Conservation (phyloP, 2,113 vertebrate genomes). For the Hassar affinis region DNA sequence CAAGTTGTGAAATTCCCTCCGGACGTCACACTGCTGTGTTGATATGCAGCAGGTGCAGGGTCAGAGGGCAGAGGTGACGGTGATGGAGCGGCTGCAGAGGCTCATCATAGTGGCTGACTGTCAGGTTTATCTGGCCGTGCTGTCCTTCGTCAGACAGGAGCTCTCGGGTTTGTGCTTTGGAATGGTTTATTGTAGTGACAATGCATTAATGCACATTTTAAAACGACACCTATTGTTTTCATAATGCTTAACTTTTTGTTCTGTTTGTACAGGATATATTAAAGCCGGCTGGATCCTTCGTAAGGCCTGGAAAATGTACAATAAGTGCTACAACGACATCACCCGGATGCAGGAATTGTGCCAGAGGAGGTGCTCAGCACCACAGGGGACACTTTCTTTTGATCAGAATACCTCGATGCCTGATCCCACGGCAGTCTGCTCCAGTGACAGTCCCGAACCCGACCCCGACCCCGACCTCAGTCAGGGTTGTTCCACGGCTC, state of each 20-base stretch:
- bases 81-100: conserved; percentile 90
- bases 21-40: too few species aligned
- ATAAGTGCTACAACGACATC: conserved; percentile 97
- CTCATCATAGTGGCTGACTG: conserved; percentile 98
- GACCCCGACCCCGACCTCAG: neutral
- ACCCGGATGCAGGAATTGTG: conserved; percentile 86
- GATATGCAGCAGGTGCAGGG: conserved; percentile 79
- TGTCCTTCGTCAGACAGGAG: conserved; percentile 95
- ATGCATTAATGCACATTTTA: too few species aligned
- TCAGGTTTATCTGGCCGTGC: conserved; percentile 95
- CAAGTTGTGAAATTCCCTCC: too few species aligned
- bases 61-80: conserved; percentile 79
- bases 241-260: neutral
- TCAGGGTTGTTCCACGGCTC: neutral
- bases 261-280: conserved; percentile 81
- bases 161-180: conserved; percentile 82
- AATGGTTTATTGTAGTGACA: neutral
- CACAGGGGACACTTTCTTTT: conserved; percentile 77
- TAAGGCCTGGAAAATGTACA: conserved; percentile 99
- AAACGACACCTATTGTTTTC: neutral
- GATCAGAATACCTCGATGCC: conserved; percentile 56
- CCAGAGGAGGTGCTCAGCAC: conserved; percentile 76
- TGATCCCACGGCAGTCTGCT: neutral
- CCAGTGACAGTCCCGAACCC: neutral
- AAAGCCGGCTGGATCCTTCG: conserved; percentile 99